Evolutionary conservation across 2,797 vertebrate genomes (phyloP), one percentile per base, ranked within the genome.

Genomic region (Gymnoscopelus braueri): DNA sequence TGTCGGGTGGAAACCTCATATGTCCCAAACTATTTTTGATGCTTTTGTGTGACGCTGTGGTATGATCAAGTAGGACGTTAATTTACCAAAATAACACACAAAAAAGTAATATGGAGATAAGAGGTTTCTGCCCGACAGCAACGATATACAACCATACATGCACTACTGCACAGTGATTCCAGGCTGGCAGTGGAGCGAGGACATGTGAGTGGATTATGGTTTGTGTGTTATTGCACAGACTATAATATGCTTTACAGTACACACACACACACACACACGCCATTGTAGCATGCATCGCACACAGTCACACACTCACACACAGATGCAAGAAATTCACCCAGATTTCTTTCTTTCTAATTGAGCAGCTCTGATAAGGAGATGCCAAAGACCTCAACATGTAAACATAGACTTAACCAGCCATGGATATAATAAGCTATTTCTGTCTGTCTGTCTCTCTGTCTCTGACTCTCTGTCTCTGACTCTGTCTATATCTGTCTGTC

Each of bases 331-430:
- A 49, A 15, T 32, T n/a, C 44, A 44, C 15, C 5, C 26, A 50
- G 11, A 49, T 26, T 55, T n/a, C 8, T 14, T 15, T 56, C 39
- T 2, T 44, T 44, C 8, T 44, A 44, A 32, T 49, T 15, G 56
- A 32, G 12, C 14, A 39, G 7, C 48, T 47, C 51, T 4, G 19
- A 55, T 44, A 62, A 82, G 60, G 62, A 72, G 68, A 54, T 29
- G 63, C 69, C 15, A 7, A 19, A 80, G 78, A 88, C 82, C 78
- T 77, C 69, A 51, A 64, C 69, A 79, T 35, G 81, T 81, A 85
- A 84, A 89, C 78, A 75, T 61, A 15, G 67, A 85, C 78, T 80
- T 47, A 87, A 73, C 56, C 67, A 87, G 63, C 71, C 80, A 65
- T 51, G 76, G 74, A 82, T 84, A 86, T 82, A 47, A 86, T 82